Conservation (phyloP, 1,140 invertebrate species). For the Danaus melanippus region DNA sequence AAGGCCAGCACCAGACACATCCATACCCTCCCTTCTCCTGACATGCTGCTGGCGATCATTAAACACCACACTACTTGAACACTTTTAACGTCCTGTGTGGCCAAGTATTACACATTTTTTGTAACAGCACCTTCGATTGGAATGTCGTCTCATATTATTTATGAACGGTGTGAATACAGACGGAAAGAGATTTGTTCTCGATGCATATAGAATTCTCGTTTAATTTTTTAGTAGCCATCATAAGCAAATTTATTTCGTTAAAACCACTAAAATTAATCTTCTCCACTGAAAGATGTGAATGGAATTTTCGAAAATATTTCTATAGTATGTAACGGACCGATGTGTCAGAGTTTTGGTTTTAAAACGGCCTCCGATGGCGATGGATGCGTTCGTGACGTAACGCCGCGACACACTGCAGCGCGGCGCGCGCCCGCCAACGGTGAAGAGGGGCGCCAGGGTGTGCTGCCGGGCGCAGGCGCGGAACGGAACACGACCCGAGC, state of each 20-base stretch:
- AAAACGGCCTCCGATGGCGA: not conserved
- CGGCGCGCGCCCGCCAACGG: conserved; percentile 11
- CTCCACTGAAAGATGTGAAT: no score
- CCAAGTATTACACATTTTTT: conserved; percentile 11
- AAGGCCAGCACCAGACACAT: conserved; percentile 14
- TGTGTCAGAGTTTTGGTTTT: not conserved
- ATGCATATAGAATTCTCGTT: no score
- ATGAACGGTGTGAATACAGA: no score
- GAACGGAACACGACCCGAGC: conserved; percentile 3
- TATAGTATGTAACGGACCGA: not conserved
- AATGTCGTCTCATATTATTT: no score
- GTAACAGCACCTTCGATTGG: no score
- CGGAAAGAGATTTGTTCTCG: no score
- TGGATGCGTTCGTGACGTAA: conserved; percentile 33
- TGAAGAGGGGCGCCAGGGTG: not conserved
- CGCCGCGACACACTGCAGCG: conserved; percentile 39
- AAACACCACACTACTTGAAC: not conserved
- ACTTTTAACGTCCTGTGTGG: conserved; percentile 6
- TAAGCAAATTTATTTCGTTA: no score
- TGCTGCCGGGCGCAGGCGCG: conserved; percentile 5
- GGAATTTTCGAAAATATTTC: no score
- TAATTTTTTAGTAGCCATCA: no score
- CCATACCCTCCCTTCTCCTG: conserved; percentile 2
- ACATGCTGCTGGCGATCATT: conserved; percentile 1
- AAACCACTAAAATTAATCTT: no score